These are phyloP conservation scores for Zoanthus solanderi DNA, from an alignment of 92 coral and sea anemone species.

Conservation along the genomic window DNA sequence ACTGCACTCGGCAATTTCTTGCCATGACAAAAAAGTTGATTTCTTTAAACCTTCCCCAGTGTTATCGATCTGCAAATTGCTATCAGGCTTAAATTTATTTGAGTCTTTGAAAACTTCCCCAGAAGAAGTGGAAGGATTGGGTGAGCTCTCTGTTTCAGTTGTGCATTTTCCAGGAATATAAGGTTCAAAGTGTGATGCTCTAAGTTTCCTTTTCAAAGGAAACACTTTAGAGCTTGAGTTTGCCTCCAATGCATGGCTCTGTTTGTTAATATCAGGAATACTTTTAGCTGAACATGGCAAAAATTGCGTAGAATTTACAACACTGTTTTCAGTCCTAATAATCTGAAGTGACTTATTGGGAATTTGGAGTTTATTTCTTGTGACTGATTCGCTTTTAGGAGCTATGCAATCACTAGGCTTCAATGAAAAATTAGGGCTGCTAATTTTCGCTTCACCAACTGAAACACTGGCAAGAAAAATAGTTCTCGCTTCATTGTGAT, in stretches of 20 bases:
- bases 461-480: not conserved
- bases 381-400: not conserved
- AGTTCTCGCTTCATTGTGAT: not conserved
- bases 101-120: not conserved
- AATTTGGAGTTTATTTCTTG: not conserved
- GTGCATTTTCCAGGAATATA: conserved; percentile 85
- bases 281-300: not conserved
- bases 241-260: not conserved
- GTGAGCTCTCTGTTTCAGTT: conserved; percentile 1
- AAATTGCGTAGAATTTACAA: not conserved
- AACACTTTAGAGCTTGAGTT: not conserved
- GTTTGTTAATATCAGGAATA: not conserved
- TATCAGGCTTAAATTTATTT: not conserved
- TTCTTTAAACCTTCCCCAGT: not conserved
- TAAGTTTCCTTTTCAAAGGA: conserved; percentile 43
- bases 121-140: conserved; percentile 46
- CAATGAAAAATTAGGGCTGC: not conserved
- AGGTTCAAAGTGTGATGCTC: conserved; percentile 75
- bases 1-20: conserved; percentile 61
- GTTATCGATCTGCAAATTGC: not conserved
- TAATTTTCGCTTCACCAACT: not conserved
- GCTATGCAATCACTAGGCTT: not conserved
- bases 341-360: not conserved
- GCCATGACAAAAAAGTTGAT: conserved; percentile 63
- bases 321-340: not conserved